Conservation (phyloP, 2,113 vertebrate genomes). For the Varanus komodoensis region DNA sequence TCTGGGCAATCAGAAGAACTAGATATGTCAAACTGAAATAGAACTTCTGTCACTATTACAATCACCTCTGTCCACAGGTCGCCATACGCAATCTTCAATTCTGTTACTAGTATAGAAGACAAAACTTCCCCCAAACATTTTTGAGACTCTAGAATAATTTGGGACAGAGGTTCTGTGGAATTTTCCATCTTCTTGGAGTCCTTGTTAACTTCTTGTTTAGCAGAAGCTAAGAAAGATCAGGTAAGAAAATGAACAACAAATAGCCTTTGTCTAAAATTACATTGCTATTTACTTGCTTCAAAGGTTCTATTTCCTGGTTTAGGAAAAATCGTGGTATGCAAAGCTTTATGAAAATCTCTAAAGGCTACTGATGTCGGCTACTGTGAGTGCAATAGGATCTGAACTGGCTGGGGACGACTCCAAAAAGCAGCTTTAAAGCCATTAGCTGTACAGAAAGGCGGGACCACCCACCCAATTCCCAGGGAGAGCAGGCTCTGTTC, state of each 20-base stretch:
- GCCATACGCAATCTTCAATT: constrained; percentile 90
- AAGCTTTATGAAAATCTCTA: background rate
- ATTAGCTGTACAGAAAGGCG: background rate
- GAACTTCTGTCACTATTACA: background rate
- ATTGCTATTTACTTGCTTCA: background rate
- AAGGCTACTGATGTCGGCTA: background rate
- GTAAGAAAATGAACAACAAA: background rate
- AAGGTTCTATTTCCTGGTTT: background rate
- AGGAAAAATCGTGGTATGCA: background rate
- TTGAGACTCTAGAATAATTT: constrained; percentile 79
- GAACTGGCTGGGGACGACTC: background rate
- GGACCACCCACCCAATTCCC: no score
- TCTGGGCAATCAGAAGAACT: no score
- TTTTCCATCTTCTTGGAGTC: constrained; percentile 23
- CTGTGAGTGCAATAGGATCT: background rate
- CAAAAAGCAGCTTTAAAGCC: background rate
- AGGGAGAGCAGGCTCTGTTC: background rate
- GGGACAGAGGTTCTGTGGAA: constrained; percentile 59
- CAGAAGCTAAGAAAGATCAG: background rate
- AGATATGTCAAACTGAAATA: no score
- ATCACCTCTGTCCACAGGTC: constrained; percentile 90
- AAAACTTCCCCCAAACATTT: constrained; percentile 84
- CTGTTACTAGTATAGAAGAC: constrained; percentile 87
- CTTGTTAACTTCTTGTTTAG: constrained; percentile 37
- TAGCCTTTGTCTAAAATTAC: background rate